Base-by-base conservation (phyloP, 2,888 invertebrate species). In the Apotomis betuletana region DNA sequence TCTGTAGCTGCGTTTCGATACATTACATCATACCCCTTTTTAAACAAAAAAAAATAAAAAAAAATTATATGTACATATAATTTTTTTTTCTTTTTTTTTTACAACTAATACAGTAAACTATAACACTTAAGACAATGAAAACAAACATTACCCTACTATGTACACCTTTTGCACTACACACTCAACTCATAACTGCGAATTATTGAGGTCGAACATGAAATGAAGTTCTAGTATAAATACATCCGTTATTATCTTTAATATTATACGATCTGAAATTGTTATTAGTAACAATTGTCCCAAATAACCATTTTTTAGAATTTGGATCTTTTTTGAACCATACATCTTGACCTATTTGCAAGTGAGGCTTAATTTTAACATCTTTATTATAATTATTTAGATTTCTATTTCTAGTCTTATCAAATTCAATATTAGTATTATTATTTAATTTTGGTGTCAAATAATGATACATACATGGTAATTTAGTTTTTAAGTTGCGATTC, bases 401-500 rank as follows among this genome's bases (percentile, higher is more conserved):
- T 44, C 44, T 44, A 6, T 44, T 44, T 44, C 8, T 44, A 5
- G 3, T 44, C 44, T 44, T 44, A 6, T 44, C 44, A 44, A 44
- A 44, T 44, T 44, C 44, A 44, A 44, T 6, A 13, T 55, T 15
- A 1, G 13, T 9, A 13, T 8, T 9, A 13, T 6, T 9, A 55
- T 55, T 55, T 55, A 55, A 8, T 27, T 55, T 55, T 13, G 55
- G 9, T 4, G 5, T 9, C 9, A 55, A 55, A 55, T 55, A 10
- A 13, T 15, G n/a, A 6, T 27, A 9, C 6, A 15, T 55, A 5
- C 13, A 13, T 13, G 55, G 55, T 10, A 55, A 55, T 27, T 55
- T 55, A 55, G 55, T 55, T 15, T 55, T 55, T 55, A 55, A 27
- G 55, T 55, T 55, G 5, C 55, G 13, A 55, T 55, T 55, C 55